Percentiles rank a stretch among this genome's conserved stretches.
phyloP scores from a whole-genome alignment of 2,797 vertebrate species.

The Amblyraja radiata region DNA sequence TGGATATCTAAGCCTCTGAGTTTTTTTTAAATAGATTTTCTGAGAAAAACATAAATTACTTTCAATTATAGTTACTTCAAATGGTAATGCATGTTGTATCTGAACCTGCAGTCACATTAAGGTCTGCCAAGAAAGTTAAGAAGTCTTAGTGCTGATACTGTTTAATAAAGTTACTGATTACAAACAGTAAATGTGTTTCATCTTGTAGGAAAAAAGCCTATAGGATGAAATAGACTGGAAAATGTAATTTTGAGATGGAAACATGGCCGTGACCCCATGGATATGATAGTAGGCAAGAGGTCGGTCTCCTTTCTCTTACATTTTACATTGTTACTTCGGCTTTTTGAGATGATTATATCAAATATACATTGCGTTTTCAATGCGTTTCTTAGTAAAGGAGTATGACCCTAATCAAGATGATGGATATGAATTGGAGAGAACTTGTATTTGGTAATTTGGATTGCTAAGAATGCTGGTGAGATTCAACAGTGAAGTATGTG shows the following conservation, averaged over 20 bases:
- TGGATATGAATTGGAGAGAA: no score
- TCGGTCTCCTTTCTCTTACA: no score
- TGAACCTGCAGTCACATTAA: background rate
- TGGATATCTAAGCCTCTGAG: background rate
- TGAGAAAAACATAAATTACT: background rate
- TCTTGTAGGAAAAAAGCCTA: background rate
- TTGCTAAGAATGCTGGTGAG: no score
- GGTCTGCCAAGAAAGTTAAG: background rate
- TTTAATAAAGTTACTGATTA: background rate
- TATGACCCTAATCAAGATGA: background rate
- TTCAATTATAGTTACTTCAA: background rate
- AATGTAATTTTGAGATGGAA: background rate
- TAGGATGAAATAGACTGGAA: background rate
- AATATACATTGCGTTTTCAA: background rate
- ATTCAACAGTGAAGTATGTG: no score
- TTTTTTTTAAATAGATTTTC: background rate
- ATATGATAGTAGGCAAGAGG: background rate
- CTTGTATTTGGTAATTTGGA: no score
- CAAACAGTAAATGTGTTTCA: background rate
- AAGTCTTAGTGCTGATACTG: background rate
- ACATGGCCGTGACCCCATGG: background rate
- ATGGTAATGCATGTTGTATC: background rate
- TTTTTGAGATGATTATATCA: background rate
- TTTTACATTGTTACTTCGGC: background rate
- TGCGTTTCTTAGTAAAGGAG: background rate